Evolutionary conservation across 2,888 invertebrate genomes (phyloP).

Genomic region (Agonopterix alstromeriana): DNA sequence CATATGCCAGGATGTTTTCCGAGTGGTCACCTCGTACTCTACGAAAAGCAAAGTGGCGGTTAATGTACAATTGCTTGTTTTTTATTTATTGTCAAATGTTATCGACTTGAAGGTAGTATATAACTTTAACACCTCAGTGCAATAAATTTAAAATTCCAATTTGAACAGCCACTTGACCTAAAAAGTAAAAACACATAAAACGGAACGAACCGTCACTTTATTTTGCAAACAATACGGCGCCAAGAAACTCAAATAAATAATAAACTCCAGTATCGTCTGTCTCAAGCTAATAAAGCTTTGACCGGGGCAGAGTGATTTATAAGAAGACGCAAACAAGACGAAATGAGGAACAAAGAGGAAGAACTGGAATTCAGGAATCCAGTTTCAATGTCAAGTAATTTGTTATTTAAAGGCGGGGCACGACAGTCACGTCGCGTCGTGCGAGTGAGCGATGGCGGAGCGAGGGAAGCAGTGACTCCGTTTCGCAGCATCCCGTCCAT

Average conservation of each 20-base stretch:
- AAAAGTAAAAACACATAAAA: no score
- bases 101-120: no score
- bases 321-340: constrained; percentile 9
- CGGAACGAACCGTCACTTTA: no score
- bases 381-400: constrained; percentile 10
- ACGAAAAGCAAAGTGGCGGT: no score
- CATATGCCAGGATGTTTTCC: no score
- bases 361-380: constrained; percentile 1
- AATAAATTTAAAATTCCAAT: no score
- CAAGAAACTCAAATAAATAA: not conserved
- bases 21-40: no score
- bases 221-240: no score
- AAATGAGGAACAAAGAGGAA: constrained; percentile 4
- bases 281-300: constrained; percentile 1
- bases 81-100: no score
- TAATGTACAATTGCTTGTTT: no score
- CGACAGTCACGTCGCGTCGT: not conserved
- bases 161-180: no score
- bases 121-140: no score
- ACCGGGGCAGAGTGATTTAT: constrained; percentile 10
- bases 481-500: not conserved
- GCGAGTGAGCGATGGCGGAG: not conserved
- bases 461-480: not conserved
- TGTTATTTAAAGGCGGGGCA: constrained; percentile 7
- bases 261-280: not conserved